phyloP scores from a whole-genome alignment of 2,113 vertebrate species.

The Meriones unguiculatus region DNA sequence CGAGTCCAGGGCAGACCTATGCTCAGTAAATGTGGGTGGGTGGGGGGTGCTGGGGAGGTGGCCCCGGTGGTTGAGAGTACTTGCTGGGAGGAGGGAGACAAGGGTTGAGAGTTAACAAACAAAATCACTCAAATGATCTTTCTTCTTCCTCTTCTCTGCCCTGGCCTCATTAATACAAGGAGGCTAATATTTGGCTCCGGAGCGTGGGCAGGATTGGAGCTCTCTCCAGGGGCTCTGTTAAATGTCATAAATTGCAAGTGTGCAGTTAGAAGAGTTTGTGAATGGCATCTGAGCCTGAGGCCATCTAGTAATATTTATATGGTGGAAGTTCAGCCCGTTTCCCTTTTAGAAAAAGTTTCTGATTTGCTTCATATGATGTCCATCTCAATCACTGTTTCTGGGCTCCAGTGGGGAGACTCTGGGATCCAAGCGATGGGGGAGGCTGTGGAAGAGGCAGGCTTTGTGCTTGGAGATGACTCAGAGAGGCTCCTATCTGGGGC shows the following conservation, averaged over 20 bases:
- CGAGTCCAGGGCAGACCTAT: not conserved
- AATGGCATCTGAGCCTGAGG: conserved; percentile 82
- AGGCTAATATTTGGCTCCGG: conserved; percentile 79
- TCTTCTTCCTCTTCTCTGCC: conserved; percentile 43
- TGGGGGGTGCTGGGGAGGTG: not conserved
- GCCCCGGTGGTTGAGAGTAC: not conserved
- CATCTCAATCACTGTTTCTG: conserved; percentile 73
- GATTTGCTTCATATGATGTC: conserved; percentile 79
- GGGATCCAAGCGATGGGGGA: not conserved
- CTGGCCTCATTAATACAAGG: conserved; percentile 80
- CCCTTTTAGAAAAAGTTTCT: conserved; percentile 77
- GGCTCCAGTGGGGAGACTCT: conserved; percentile 33
- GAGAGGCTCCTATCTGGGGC: not conserved
- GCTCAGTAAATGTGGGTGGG: not conserved
- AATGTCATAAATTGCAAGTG: conserved; percentile 77
- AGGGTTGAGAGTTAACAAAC: conserved; percentile 73
- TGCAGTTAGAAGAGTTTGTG: conserved; percentile 79
- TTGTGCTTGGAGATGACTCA: not conserved
- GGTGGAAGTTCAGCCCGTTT: conserved; percentile 76
- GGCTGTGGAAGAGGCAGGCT: not conserved
- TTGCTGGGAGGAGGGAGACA: not conserved
- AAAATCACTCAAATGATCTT: conserved; percentile 72
- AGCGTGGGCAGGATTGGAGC: conserved; percentile 56
- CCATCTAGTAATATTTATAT: conserved; percentile 84
- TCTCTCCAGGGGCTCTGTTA: conserved; percentile 81